Conservation (phyloP, 92 coral and sea anemone species). For the Hydrozoanthus gracilis region DNA sequence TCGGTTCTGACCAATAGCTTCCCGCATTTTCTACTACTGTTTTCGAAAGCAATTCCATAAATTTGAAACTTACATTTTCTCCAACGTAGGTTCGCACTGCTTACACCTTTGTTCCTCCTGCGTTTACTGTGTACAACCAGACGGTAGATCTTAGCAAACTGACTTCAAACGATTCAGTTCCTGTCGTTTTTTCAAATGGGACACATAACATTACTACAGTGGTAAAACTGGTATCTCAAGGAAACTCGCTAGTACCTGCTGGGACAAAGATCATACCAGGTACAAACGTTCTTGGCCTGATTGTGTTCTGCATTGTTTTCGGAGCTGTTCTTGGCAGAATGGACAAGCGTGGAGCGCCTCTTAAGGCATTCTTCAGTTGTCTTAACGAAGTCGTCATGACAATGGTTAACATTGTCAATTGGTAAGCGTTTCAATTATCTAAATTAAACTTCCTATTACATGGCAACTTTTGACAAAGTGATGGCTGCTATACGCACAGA, state of each 20-base stretch:
- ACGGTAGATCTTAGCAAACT: constrained; percentile 32
- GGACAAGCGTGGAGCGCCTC: constrained; percentile 69
- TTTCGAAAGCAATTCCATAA: too few species aligned
- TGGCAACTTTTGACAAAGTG: too few species aligned
- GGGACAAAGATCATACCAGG: constrained; percentile 48
- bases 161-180: constrained; percentile 27
- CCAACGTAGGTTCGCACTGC: constrained; percentile 26
- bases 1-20: too few species aligned
- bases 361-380: constrained; percentile 63
- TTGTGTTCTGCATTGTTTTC: constrained; percentile 71
- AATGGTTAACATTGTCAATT: constrained; percentile 73
- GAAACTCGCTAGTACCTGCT: constrained; percentile 45
- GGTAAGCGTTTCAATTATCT: constrained; percentile 48
- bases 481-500: too few species aligned
- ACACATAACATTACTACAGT: constrained; percentile 60
- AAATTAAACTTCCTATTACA: too few species aligned
- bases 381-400: constrained; percentile 70
- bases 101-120: constrained; percentile 38
- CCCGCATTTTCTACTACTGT: too few species aligned
- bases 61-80: too few species aligned
- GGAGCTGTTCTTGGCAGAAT: constrained; percentile 74
- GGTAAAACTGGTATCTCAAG: constrained; percentile 44
- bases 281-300: constrained; percentile 72
- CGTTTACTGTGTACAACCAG: constrained; percentile 51
- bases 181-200: constrained; percentile 42